These are phyloP conservation scores for Agrypnia vestita DNA, from an alignment of 1,140 invertebrate species.

Conservation along the genomic window DNA sequence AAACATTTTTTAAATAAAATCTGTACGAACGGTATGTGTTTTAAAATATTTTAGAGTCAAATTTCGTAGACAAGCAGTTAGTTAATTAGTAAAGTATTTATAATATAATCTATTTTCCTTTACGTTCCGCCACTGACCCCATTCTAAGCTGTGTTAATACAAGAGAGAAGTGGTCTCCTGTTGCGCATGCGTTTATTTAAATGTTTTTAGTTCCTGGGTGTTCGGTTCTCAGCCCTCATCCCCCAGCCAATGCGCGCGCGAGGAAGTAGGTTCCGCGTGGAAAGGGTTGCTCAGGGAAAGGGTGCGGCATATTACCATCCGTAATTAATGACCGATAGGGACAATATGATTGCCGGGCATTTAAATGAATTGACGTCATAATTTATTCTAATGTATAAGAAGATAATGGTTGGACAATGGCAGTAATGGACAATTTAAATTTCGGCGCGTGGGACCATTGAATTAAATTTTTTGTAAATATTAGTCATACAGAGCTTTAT, in stretches of 20 bases:
- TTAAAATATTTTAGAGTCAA: too few species aligned
- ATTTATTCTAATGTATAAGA: constrained; percentile 45
- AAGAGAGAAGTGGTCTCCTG: constrained; percentile 59
- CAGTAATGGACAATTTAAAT: constrained; percentile 21
- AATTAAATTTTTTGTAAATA: constrained; percentile 1
- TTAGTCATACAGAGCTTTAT: too few species aligned
- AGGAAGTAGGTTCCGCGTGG: background rate
- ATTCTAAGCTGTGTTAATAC: constrained; percentile 36
- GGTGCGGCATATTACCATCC: constrained; percentile 1
- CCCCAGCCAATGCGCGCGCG: background rate
- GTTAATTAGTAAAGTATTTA: too few species aligned
- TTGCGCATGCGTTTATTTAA: constrained; percentile 58
- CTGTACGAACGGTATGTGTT: too few species aligned
- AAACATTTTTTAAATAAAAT: too few species aligned
- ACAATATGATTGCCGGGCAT: constrained; percentile 51
- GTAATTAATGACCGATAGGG: constrained; percentile 56
- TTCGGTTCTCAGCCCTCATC: constrained; percentile 17
- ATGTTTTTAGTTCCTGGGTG: constrained; percentile 55
- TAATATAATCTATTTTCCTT: background rate
- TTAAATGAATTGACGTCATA: constrained; percentile 46
- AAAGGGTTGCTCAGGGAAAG: constrained; percentile 51
- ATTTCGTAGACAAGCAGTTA: too few species aligned
- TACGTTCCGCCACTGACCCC: background rate
- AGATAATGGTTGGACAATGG: constrained; percentile 1
- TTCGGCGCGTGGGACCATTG: background rate